These are phyloP conservation scores for Rhynchonycteris naso DNA, from an alignment of 2,797 vertebrate genomes.

Conservation along the genomic window DNA sequence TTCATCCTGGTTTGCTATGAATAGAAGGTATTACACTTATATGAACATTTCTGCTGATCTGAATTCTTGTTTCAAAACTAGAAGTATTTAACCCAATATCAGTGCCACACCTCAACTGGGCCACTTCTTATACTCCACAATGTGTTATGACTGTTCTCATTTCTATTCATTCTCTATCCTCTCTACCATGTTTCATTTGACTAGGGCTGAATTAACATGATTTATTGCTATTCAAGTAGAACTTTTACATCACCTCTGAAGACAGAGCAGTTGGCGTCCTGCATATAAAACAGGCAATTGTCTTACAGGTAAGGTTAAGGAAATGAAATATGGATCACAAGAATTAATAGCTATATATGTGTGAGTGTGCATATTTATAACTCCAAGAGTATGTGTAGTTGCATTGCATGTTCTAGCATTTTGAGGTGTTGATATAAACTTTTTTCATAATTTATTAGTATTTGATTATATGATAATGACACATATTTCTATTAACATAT, in stretches of 20 bases:
- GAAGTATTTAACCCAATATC: not conserved
- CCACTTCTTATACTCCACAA: not conserved
- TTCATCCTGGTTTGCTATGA: not conserved
- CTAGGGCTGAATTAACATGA: slow-evolving; percentile 47
- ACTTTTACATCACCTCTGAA: slow-evolving; percentile 61
- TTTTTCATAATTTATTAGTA: slow-evolving; percentile 33
- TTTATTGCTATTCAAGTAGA: slow-evolving; percentile 61
- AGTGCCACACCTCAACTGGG: not conserved
- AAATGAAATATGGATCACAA: slow-evolving; percentile 52
- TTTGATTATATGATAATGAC: slow-evolving; percentile 21
- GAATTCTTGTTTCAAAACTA: not conserved
- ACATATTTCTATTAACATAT: not conserved
- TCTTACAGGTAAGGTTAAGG: slow-evolving; percentile 61
- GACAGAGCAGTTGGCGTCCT: slow-evolving; percentile 15
- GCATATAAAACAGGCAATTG: slow-evolving; percentile 51
- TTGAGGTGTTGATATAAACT: not conserved
- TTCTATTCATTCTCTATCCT: slow-evolving; percentile 21
- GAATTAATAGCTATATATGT: not conserved
- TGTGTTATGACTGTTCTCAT: slow-evolving; percentile 34
- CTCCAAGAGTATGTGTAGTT: slow-evolving; percentile 42
- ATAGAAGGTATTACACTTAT: not conserved
- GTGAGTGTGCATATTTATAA: slow-evolving; percentile 4
- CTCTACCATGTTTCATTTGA: slow-evolving; percentile 54
- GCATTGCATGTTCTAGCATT: slow-evolving; percentile 43
- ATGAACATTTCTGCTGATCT: not conserved